Conservation (phyloP, 2,797 vertebrate genomes). For the Falco peregrinus region DNA sequence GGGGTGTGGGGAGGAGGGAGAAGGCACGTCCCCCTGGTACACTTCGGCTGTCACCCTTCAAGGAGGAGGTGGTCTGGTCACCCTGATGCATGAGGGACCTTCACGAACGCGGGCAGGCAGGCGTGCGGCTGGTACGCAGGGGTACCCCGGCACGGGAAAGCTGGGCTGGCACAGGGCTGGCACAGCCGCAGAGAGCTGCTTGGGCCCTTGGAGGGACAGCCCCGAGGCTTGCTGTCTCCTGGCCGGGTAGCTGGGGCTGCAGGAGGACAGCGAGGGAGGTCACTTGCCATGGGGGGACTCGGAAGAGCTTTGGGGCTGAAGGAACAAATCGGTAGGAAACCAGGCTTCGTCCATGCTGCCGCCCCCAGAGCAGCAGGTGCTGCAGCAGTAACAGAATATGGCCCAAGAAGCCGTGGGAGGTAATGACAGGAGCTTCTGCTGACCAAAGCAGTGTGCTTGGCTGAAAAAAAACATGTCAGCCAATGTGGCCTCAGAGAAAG, state of each 20-base stretch:
- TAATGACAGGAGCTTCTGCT: neutral
- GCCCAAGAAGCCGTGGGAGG: neutral
- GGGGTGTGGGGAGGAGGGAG: neutral
- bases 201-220: neutral
- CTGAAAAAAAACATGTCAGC: neutral
- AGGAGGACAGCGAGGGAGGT: neutral
- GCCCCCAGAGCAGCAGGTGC: neutral
- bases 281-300: neutral
- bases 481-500: neutral
- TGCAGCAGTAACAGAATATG: neutral
- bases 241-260: neutral
- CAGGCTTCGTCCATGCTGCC: neutral
- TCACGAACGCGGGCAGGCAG: neutral
- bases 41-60: neutral
- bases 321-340: rapidly evolving
- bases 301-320: neutral
- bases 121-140: neutral
- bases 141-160: neutral
- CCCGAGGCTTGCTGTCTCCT: neutral
- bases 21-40: neutral
- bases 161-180: neutral
- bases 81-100: neutral
- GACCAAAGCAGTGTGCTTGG: neutral
- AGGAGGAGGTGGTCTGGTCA: neutral
- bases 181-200: neutral